Percentiles rank a stretch among this genome's conserved stretches.
These are phyloP conservation scores for Pyxicephalus adspersus DNA, from an alignment of 2,113 vertebrate species.

Conservation along the genomic window DNA sequence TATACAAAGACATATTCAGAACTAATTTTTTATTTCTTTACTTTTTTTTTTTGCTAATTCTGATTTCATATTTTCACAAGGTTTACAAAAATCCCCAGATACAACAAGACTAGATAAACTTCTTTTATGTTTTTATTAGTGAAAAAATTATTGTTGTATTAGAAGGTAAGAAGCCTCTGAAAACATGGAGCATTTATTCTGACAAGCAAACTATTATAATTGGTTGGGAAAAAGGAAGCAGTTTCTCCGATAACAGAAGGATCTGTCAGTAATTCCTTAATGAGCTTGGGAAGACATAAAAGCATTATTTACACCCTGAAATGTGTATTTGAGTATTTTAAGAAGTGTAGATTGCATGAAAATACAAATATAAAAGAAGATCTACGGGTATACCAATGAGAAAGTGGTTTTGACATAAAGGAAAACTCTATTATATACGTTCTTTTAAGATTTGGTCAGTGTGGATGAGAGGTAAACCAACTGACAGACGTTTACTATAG, in stretches of 20 bases:
- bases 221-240: slow-evolving; percentile 4
- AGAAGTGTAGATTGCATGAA: too few relatives aligned
- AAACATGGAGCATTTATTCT: slow-evolving; percentile 1
- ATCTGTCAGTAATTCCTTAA: slow-evolving; percentile 24
- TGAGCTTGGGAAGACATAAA: slow-evolving; percentile 8
- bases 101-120: neutral
- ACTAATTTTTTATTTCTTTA: neutral
- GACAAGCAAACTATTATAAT: slow-evolving; percentile 22
- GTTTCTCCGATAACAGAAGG: neutral
- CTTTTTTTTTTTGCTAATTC: neutral
- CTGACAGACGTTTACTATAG: too few relatives aligned
- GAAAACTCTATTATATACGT: too few relatives aligned
- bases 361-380: too few relatives aligned
- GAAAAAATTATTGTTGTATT: neutral
- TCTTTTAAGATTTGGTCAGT: too few relatives aligned
- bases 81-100: neutral
- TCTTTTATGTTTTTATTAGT: neutral
- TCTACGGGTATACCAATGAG: too few relatives aligned
- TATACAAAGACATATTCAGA: too few relatives aligned
- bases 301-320: neutral
- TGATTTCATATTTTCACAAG: neutral
- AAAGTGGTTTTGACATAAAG: too few relatives aligned
- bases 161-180: neutral
- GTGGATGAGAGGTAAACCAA: too few relatives aligned
- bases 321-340: neutral